Evolutionary conservation across 2,113 vertebrate genomes (phyloP), one percentile per base, ranked within the genome.

Genomic region (Corythornis cristatus): DNA sequence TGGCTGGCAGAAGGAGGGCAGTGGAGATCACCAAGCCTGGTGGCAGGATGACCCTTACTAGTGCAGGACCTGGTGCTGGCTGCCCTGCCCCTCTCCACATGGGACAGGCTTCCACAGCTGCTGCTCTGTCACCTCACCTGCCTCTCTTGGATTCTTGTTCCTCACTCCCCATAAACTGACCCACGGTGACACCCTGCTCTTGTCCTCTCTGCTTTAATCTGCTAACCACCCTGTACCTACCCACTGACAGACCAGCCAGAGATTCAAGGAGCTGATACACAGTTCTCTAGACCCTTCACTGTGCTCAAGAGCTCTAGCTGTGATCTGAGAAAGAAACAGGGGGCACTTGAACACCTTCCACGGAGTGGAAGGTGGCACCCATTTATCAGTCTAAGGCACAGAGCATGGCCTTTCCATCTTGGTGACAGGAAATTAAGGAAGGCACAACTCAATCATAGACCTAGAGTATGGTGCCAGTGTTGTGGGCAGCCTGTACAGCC

Each of bases 351-450:
- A 56, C 6, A 13, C 5, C 11, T 5, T 0, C 14, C 61, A 56
- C 20, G 40, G 68, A 31, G 53, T 2, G 3, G 53, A 71, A 79
- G 15, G 11, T 48, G 35, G 28, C 77, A 48, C 0, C 0, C 0
- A 0, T 4, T 86, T 71, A 83, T 15, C 60, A 56, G 62, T 23
- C n/a, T 43, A 11, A 28, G 22, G 37, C 35, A 90, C 16, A 10
- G 10, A 8, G 7, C 7, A 2, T 19, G 37, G 15, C 26, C 14
- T 89, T 71, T 31, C 57, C 33, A 11, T 20, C 23, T 66, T 31
- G 23, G 16, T 77, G 54, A 40, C 0, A 0, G 6, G n/a, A 58
- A 71, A 66, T 33, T 17, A 42, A 65, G 28, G 42, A 58, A 62
- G 64, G 42, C 46, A 62, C 45, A 83, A 23, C 17, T 31, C 53